Conservation (phyloP, 2,888 invertebrate genomes). For the Nycteola revayana region DNA sequence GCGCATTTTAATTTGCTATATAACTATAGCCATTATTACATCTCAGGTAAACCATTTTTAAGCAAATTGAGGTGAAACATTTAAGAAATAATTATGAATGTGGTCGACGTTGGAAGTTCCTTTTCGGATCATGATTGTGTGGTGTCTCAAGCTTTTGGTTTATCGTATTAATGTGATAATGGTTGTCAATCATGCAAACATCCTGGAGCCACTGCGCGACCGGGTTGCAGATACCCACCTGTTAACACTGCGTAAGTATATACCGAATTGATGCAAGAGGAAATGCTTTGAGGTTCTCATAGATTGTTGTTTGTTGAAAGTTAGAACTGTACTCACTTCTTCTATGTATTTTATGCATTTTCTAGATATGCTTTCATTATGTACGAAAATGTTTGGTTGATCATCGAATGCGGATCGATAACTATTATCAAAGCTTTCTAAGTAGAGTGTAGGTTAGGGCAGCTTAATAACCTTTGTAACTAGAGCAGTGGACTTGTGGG, state of each 20-base stretch:
- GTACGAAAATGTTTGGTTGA: constrained; percentile 47
- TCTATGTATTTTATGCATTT: constrained; percentile 64
- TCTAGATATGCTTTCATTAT: constrained; percentile 68
- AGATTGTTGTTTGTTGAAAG: constrained; percentile 68
- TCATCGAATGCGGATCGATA: constrained; percentile 53
- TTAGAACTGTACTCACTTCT: constrained; percentile 59
- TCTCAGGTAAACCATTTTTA: constrained; percentile 27
- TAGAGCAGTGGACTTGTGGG: constrained; percentile 36
- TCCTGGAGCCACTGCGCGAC: constrained; percentile 68
- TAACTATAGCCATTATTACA: constrained; percentile 28
- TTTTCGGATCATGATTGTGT: constrained; percentile 45
- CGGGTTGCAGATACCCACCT: constrained; percentile 68
- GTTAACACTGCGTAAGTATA: constrained; percentile 71
- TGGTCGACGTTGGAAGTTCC: constrained; percentile 51
- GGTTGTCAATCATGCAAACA: constrained; percentile 81
- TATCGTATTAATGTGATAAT: constrained; percentile 78
- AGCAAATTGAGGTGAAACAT: too few species aligned
- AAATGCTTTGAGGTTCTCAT: constrained; percentile 68
- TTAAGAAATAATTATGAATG: background rate
- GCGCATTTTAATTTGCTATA: constrained; percentile 26
- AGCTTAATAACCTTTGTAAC: constrained; percentile 51
- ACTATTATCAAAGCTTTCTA: constrained; percentile 42
- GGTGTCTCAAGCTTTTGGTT: constrained; percentile 65
- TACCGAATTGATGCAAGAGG: constrained; percentile 68
- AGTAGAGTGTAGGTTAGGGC: constrained; percentile 41